Conservation (phyloP, 1,140 invertebrate genomes). For the Drosophila elegans region DNA sequence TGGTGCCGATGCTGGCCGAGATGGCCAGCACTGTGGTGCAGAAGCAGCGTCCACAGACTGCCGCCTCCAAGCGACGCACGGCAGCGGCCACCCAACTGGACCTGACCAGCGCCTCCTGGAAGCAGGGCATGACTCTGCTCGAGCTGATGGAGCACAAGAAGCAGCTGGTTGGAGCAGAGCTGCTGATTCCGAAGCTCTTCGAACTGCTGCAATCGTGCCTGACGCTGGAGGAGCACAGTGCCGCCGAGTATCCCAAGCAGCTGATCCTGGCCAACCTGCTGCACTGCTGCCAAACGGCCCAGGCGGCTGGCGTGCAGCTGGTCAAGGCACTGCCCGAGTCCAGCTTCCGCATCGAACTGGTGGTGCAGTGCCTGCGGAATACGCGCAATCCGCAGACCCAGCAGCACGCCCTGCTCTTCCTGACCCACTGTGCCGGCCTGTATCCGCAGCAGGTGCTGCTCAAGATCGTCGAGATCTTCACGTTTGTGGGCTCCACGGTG, state of each 20-base stretch:
- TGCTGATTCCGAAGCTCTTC: slow-evolving; percentile 91
- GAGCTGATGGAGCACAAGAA: slow-evolving; percentile 95
- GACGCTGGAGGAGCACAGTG: slow-evolving; percentile 91
- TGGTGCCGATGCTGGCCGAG: slow-evolving; percentile 86
- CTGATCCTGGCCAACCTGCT: slow-evolving; percentile 92
- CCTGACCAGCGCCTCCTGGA: slow-evolving; percentile 89
- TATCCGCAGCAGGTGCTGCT: slow-evolving; percentile 93
- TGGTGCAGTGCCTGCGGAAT: slow-evolving; percentile 94
- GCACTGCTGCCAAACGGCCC: slow-evolving; percentile 88
- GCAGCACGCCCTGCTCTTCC: slow-evolving; percentile 93
- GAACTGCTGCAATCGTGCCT: slow-evolving; percentile 92
- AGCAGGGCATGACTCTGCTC: slow-evolving; percentile 90
- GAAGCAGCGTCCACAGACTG: not conserved
- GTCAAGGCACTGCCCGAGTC: slow-evolving; percentile 85
- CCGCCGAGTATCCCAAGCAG: slow-evolving; percentile 96
- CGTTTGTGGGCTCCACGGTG: slow-evolving; percentile 96
- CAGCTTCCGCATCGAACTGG: slow-evolving; percentile 91
- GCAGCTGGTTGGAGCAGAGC: slow-evolving; percentile 87
- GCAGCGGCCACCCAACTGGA: slow-evolving; percentile 54
- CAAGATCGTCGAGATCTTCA: slow-evolving; percentile 97
- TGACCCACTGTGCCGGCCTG: slow-evolving; percentile 91
- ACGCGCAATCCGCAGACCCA: slow-evolving; percentile 97
- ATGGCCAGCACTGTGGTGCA: slow-evolving; percentile 41
- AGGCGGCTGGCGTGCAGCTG: slow-evolving; percentile 82
- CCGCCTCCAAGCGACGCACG: slow-evolving; percentile 46